Base-by-base conservation (phyloP, 2,797 vertebrate species). In the Siniperca obscura region DNA sequence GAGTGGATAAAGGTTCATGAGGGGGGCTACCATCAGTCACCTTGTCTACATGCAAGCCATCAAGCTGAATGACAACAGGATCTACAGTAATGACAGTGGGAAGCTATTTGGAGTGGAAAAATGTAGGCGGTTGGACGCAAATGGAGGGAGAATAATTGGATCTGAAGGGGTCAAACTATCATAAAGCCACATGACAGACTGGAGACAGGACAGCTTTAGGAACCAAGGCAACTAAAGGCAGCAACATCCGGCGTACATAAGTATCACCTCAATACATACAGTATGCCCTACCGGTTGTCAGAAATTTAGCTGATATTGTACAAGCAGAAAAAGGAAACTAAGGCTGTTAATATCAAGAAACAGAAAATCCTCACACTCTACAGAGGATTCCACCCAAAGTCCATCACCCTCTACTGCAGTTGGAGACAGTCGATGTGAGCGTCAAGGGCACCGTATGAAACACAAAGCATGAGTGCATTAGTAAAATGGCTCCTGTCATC, bases 401-500 rank as follows among this genome's bases (percentile, higher is more conserved):
- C 74, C 68, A 65, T 87, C 79, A 78, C 21, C 70, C 68, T 78
- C 53, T 7, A 19, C 38, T 78, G 82, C 69, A 59, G 62, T 57
- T 74, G 56, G 74, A 82, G 89, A 89, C 84, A 85, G 81, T 36
- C 5, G 68, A 89, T 90, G 88, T 90, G 76, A 90, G 56, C 25
- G 13, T 73, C 81, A 92, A 92, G 90, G 92, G 89, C 88, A 86
- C 70, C 57, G 76, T 80, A 75, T 87, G 85, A 89, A 87, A 90
- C 74, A 85, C 42, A 65, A 90, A 88, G 87, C 86, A 76, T 80
- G 79, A 88, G 86, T 86, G 84, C 89, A 89, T 90, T 91, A 92
- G 83, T 85, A 78, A 89, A 94, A 92, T 89, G 81, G 82, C 85
- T 93, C 79, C 88, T 91, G 87, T 92, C 90, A 91, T 88, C 25